Evolutionary conservation across 2,113 vertebrate species (phyloP).

Genomic region (Pseudopipra pipra): DNA sequence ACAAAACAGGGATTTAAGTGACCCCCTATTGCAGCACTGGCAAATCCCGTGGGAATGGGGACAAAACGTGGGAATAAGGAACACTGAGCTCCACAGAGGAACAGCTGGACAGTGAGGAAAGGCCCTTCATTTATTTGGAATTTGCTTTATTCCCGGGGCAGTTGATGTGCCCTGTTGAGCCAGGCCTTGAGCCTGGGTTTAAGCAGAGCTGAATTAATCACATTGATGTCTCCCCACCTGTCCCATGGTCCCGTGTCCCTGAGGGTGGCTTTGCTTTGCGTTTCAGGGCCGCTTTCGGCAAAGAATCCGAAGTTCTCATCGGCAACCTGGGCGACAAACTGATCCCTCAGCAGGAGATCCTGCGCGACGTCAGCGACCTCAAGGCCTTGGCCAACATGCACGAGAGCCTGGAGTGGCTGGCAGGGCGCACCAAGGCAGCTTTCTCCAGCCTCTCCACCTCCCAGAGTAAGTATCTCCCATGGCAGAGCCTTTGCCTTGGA

Average conservation of each 20-base stretch:
- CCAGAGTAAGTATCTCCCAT: slow-evolving; percentile 78
- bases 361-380: slow-evolving; percentile 93
- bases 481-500: background rate
- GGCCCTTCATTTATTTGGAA: too few species aligned
- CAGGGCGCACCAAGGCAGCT: slow-evolving; percentile 84
- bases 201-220: too few species aligned
- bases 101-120: too few species aligned
- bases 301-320: slow-evolving; percentile 95
- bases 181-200: too few species aligned
- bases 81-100: too few species aligned
- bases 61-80: too few species aligned
- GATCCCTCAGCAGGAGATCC: slow-evolving; percentile 94
- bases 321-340: slow-evolving; percentile 97
- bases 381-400: slow-evolving; percentile 97
- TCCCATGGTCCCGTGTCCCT: background rate
- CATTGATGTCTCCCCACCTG: background rate
- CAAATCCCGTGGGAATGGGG: too few species aligned
- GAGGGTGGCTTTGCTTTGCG: background rate
- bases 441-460: slow-evolving; percentile 81
- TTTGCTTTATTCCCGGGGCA: too few species aligned
- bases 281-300: slow-evolving; percentile 91
- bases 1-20: too few species aligned
- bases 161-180: too few species aligned
- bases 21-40: too few species aligned
- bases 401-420: slow-evolving; percentile 97